A percentile compares a stretch with the other conserved stretches of the same genome.
Evolutionary conservation across 2,113 vertebrate species (phyloP).

Genomic region (Dicerorhinus sumatrensis): DNA sequence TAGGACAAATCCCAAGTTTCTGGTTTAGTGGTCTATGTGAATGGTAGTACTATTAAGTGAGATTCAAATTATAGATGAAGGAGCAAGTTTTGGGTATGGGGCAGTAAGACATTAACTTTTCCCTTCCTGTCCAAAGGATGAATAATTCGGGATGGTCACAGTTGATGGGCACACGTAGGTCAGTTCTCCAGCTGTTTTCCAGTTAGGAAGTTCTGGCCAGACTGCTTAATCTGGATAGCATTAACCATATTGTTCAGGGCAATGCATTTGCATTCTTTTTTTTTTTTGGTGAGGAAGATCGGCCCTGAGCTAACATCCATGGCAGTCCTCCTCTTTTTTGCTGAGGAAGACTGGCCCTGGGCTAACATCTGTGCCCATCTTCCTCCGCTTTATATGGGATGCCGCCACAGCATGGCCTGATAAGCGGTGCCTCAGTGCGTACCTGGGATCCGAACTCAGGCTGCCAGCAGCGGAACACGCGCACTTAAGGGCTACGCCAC

Average conservation of each 20-base stretch:
- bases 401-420: no score
- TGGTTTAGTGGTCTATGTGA: background rate
- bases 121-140: background rate
- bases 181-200: background rate
- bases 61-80: background rate
- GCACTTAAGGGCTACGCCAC: no score
- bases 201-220: background rate
- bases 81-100: background rate
- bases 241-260: background rate
- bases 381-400: no score
- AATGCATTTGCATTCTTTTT: background rate
- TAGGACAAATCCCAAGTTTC: background rate
- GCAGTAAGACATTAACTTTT: background rate
- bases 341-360: no score
- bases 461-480: no score
- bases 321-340: no score
- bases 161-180: background rate
- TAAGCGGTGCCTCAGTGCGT: no score
- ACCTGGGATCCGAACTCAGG: no score
- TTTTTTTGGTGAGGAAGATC: no score
- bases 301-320: no score
- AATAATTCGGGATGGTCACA: background rate
- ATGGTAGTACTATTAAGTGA: background rate
- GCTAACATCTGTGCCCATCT: no score
- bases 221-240: background rate